Evolutionary conservation across 2,113 vertebrate species (phyloP).

Genomic region (Ploceus nigricollis): DNA sequence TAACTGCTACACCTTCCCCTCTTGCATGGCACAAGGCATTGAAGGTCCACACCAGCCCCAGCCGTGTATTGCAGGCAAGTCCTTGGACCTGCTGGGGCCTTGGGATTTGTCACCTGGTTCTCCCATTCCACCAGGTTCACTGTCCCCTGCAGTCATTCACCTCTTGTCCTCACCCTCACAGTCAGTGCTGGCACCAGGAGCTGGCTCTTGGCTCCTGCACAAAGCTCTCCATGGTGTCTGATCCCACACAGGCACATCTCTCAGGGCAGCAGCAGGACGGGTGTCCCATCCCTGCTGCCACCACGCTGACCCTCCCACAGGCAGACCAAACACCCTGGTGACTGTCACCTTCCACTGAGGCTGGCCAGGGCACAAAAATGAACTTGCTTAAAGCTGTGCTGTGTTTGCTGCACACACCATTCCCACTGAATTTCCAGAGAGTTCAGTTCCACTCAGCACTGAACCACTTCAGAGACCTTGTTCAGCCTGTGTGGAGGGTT

Average conservation of each 20-base stretch:
- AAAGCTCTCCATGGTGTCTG: neutral
- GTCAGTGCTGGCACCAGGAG: neutral
- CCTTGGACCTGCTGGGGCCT: neutral
- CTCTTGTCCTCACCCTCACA: neutral
- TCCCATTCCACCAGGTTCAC: neutral
- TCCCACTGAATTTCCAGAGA: neutral
- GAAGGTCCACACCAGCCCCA: neutral
- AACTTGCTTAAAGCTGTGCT: neutral
- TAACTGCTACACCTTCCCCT: neutral
- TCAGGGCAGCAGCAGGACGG: neutral
- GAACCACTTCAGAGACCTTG: neutral
- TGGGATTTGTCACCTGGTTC: neutral
- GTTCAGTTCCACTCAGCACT: rapidly evolving
- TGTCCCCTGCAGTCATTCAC: neutral
- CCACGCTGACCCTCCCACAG: neutral
- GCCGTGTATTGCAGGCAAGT: rapidly evolving
- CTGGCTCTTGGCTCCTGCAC: neutral
- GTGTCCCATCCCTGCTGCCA: neutral
- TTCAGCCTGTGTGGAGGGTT: neutral
- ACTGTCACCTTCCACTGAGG: rapidly evolving
- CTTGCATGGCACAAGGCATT: rapidly evolving
- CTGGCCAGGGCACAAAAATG: neutral
- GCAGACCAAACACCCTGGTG: neutral
- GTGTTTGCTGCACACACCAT: rapidly evolving
- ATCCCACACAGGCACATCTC: neutral